Evolutionary conservation across 2,888 invertebrate genomes (phyloP).

Genomic region (Thymelicus sylvestris): DNA sequence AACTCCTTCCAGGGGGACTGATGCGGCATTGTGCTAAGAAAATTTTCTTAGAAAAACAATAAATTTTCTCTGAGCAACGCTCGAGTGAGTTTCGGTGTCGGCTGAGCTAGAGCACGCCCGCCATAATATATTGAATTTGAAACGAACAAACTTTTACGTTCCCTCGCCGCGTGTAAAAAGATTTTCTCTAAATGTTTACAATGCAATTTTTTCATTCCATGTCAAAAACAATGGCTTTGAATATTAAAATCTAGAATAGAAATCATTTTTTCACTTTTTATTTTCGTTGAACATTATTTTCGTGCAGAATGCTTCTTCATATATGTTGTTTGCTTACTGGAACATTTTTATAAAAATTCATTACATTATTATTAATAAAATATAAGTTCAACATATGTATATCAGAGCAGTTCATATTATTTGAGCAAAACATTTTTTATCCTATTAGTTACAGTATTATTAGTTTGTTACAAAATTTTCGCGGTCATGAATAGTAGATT

Average conservation of each 20-base stretch:
- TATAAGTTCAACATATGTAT: too few species aligned
- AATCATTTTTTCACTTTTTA: constrained; percentile 13
- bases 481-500: too few species aligned
- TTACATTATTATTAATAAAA: too few species aligned
- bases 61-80: constrained; percentile 82
- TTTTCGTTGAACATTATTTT: constrained; percentile 5
- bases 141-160: constrained; percentile 83
- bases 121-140: constrained; percentile 85
- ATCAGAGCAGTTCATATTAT: too few species aligned
- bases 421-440: too few species aligned
- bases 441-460: too few species aligned
- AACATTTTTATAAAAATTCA: too few species aligned
- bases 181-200: constrained; percentile 79
- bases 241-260: constrained; percentile 35
- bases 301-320: background rate
- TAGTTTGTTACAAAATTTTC: too few species aligned
- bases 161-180: constrained; percentile 75
- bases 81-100: constrained; percentile 84
- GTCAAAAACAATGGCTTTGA: constrained; percentile 51
- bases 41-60: constrained; percentile 85
- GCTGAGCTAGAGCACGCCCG: constrained; percentile 82
- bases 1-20: constrained; percentile 65
- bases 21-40: constrained; percentile 71
- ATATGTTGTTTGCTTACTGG: too few species aligned
- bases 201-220: constrained; percentile 71